Conservation (phyloP, 2,797 vertebrate species). For the Cichlasoma orientale region DNA sequence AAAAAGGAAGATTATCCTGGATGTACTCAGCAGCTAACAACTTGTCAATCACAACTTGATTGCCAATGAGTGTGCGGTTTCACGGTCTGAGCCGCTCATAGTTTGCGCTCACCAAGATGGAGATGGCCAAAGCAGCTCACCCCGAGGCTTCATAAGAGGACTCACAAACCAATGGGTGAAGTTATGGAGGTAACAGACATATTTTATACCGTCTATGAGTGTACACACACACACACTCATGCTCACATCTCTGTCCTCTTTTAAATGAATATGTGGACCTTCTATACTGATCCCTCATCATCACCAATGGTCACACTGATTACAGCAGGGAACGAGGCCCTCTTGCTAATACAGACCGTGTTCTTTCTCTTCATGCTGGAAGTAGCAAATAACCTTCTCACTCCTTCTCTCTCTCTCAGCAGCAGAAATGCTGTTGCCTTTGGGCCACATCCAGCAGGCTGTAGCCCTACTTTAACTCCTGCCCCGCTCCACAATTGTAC, state of each 20-base stretch:
- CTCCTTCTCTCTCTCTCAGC: not conserved
- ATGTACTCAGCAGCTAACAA: not conserved
- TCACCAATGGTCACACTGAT: not conserved
- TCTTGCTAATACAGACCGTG: not conserved
- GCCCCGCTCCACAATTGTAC: too few relatives aligned
- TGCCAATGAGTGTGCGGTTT: not conserved
- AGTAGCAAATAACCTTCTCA: not conserved
- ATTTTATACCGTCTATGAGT: not conserved
- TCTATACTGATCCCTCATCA: not conserved
- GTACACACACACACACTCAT: not conserved
- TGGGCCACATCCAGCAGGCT: not conserved
- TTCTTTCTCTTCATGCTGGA: not conserved
- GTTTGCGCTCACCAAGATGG: not conserved
- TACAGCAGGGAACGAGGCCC: not conserved
- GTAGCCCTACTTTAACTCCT: too few relatives aligned
- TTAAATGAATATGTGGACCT: not conserved
- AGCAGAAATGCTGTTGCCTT: not conserved
- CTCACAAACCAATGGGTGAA: too few relatives aligned
- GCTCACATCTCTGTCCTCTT: not conserved
- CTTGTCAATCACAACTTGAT: not conserved
- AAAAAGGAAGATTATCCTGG: not conserved
- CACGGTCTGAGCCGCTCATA: not conserved
- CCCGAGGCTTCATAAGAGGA: not conserved
- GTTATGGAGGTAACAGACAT: not conserved
- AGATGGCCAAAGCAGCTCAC: not conserved